Evolutionary conservation across 2,797 vertebrate species (phyloP).

Genomic region (Danio jaintianensis): DNA sequence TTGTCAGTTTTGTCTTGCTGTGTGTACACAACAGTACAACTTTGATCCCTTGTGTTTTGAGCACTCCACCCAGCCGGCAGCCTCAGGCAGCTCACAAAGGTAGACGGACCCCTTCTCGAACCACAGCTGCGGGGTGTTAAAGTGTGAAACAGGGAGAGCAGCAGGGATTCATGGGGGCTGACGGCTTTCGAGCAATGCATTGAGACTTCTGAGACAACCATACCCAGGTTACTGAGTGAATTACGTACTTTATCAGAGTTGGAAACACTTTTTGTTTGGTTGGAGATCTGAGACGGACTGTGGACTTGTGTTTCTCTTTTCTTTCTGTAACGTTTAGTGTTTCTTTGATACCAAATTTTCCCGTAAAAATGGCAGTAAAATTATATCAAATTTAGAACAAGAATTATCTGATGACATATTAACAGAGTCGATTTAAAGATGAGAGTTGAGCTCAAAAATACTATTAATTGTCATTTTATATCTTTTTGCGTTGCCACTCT

Average conservation of each 20-base stretch:
- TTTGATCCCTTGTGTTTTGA: constrained; percentile 52
- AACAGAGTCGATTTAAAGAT: no score
- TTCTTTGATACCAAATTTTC: no score
- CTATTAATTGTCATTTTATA: no score
- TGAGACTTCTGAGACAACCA: background rate
- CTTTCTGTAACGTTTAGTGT: no score
- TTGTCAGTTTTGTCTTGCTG: constrained; percentile 36
- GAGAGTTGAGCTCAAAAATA: no score
- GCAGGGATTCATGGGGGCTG: background rate
- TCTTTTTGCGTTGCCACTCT: no score
- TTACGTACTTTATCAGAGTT: background rate
- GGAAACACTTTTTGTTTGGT: no score
- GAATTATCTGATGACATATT: no score
- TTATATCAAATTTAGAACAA: no score
- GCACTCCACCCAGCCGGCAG: constrained; percentile 20
- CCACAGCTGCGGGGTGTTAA: constrained; percentile 35
- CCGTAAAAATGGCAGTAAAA: no score
- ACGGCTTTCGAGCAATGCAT: background rate
- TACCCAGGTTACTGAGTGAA: background rate
- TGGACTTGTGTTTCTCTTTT: no score
- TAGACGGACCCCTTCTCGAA: constrained; percentile 6
- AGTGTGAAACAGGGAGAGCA: constrained; percentile 25
- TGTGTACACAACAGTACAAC: constrained; percentile 44
- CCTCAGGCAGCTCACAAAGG: constrained; percentile 26
- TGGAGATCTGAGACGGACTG: no score